A percentile compares a stretch with the other conserved stretches of the same genome.
These are phyloP conservation scores for Aldrovandia affinis DNA, from an alignment of 2,797 vertebrate genomes.

Conservation along the genomic window DNA sequence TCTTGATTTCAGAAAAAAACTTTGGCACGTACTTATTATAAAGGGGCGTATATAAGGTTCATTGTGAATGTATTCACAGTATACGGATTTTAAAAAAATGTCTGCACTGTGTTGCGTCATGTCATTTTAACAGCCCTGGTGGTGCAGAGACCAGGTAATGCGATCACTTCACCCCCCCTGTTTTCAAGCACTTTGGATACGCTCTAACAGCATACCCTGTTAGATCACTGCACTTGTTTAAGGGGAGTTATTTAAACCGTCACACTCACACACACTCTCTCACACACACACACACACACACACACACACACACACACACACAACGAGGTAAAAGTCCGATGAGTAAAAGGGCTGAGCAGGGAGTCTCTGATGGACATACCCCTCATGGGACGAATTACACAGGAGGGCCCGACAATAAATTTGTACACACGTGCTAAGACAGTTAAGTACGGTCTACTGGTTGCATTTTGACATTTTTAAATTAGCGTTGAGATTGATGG, in stretches of 20 bases:
- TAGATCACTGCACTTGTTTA: background rate
- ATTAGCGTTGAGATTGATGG: constrained; percentile 58
- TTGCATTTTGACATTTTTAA: constrained; percentile 51
- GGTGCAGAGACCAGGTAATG: background rate
- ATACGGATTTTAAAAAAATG: no score
- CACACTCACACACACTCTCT: background rate
- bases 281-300: background rate
- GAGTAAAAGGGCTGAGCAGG: background rate
- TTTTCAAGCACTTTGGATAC: background rate
- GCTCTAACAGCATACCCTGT: background rate
- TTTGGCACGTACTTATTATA: background rate
- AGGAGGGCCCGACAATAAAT: background rate
- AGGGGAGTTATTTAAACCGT: constrained; percentile 3
- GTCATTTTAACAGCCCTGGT: background rate
- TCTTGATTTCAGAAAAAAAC: background rate
- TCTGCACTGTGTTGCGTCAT: background rate
- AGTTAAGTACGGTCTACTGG: constrained; percentile 45
- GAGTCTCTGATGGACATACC: background rate
- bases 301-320: background rate
- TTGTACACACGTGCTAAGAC: background rate
- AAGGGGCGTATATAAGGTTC: no score
- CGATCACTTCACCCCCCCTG: background rate
- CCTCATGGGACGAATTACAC: background rate
- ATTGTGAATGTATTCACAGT: background rate
- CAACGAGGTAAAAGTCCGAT: background rate